These are phyloP conservation scores for Theodoxus fluviatilis DNA, from an alignment of 2,888 invertebrate species.

Conservation along the genomic window DNA sequence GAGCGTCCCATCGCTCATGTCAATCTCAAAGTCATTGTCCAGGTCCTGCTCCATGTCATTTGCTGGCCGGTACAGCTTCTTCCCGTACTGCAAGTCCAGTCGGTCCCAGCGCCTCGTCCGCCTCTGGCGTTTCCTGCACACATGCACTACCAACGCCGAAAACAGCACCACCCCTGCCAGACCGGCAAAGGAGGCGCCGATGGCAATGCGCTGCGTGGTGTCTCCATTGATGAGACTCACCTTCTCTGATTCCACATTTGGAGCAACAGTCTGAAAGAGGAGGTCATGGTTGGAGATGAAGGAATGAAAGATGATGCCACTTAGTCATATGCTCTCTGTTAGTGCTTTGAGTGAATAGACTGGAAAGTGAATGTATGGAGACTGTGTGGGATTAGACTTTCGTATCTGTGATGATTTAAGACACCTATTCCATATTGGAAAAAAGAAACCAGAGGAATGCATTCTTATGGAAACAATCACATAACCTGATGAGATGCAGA, in stretches of 20 bases:
- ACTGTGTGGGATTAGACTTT: no score
- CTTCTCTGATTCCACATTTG: slow-evolving; percentile 22
- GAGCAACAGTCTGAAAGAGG: background rate
- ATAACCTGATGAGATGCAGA: no score
- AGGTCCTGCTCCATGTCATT: slow-evolving; percentile 22
- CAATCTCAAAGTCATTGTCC: slow-evolving; percentile 39
- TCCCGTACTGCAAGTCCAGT: slow-evolving; percentile 39
- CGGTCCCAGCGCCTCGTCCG: slow-evolving; percentile 35
- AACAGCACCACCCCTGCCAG: slow-evolving; percentile 24
- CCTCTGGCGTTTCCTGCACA: slow-evolving; percentile 15
- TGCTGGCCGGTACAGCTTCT: slow-evolving; percentile 32
- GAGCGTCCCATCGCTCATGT: slow-evolving; percentile 37
- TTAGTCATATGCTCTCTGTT: no score
- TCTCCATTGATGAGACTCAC: slow-evolving; percentile 26
- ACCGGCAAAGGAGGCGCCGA: slow-evolving; percentile 29
- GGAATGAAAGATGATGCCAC: no score
- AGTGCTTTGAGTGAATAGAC: no score
- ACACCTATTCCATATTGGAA: no score
- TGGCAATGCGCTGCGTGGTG: slow-evolving; percentile 28
- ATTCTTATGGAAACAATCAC: no score
- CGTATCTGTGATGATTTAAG: no score
- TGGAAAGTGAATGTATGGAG: no score
- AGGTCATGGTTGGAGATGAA: no score
- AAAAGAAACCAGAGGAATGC: no score
- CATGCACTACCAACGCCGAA: slow-evolving; percentile 22